These are phyloP conservation scores for Tricholauxania praeusta DNA, from an alignment of 2,888 invertebrate genomes.

Conservation along the genomic window DNA sequence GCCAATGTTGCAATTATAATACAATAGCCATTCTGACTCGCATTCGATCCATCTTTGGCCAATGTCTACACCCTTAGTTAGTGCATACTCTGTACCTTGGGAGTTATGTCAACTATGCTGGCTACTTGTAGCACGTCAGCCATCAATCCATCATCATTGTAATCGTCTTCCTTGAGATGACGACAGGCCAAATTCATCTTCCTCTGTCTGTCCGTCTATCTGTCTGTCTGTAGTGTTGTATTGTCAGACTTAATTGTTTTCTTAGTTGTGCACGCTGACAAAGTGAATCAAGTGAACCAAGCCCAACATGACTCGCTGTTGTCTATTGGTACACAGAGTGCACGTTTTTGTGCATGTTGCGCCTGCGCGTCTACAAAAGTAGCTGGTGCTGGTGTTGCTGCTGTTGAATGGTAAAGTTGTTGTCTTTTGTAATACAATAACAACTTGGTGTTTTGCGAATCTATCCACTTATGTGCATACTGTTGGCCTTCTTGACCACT, in stretches of 20 bases:
- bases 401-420: conserved; percentile 1
- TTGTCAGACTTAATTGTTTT: conserved; percentile 27
- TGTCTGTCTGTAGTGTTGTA: neutral
- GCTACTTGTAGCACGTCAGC: conserved; percentile 35
- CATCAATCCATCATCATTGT: conserved; percentile 31
- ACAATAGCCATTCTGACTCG: too few relatives aligned
- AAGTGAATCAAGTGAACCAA: neutral
- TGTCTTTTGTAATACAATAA: conserved; percentile 25
- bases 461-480: conserved; percentile 26
- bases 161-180: neutral
- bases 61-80: conserved; percentile 24
- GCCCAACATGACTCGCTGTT: neutral
- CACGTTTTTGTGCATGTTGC: neutral
- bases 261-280: conserved; percentile 1
- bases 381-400: neutral
- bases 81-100: conserved; percentile 11
- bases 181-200: neutral
- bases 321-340: conserved; percentile 3
- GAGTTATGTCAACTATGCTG: conserved; percentile 20
- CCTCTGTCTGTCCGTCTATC: too few relatives aligned
- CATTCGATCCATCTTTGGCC: conserved; percentile 22
- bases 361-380: conserved; percentile 14
- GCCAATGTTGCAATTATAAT: too few relatives aligned
- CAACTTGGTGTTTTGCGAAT: conserved; percentile 19
- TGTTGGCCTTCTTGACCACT: conserved; percentile 14